Evolutionary conservation across 2,888 invertebrate genomes (phyloP), one percentile per base, ranked within the genome.

Genomic region (Drosophila mayaguana): DNA sequence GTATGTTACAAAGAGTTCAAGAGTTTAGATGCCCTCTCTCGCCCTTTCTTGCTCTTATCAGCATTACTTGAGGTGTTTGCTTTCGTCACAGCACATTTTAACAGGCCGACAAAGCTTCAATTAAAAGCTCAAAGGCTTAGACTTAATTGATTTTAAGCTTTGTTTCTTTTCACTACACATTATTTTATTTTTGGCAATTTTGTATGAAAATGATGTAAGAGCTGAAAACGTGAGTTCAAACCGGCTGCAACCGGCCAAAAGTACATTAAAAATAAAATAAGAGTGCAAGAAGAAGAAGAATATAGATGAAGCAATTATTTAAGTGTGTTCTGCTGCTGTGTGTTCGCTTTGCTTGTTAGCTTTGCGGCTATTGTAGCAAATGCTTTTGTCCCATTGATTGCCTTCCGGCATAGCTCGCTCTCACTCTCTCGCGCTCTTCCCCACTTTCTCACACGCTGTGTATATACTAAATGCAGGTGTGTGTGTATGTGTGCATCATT

Each of bases 131-230:
- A 65, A 76, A 60, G 76, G 55, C 51, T 74, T 78, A 50, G 51
- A 25, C 48, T 25, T 42, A 57, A 75, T 77, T 79, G 43, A 42
- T 76, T 43, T 36, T 16, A 59, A 63, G 48, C 45, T 38, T n/a
- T 57, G n/a, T 45, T 28, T n/a, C 12, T 4, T 45, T 46, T 54
- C 12, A 9, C 4, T 48, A 1, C n/a, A 6, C 25, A 43, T 25
- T 9, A 76, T 36, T 62, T 28, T 60, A 9, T 22, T 18, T 73
- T 75, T 25, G 67, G 64, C 55, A 65, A 61, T 50, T 74, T 64
- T 64, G 54, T 72, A 71, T 81, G 68, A 73, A 71, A 72, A 66
- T 83, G 80, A 88, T 88, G 83, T 76, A 79, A 82, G 76, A 82
- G 76, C 80, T 53, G 62, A 45, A 76, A 53, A 73, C 64, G 40